These are phyloP conservation scores for Liparis tanakae DNA, from an alignment of 2,797 vertebrate species.

Conservation along the genomic window DNA sequence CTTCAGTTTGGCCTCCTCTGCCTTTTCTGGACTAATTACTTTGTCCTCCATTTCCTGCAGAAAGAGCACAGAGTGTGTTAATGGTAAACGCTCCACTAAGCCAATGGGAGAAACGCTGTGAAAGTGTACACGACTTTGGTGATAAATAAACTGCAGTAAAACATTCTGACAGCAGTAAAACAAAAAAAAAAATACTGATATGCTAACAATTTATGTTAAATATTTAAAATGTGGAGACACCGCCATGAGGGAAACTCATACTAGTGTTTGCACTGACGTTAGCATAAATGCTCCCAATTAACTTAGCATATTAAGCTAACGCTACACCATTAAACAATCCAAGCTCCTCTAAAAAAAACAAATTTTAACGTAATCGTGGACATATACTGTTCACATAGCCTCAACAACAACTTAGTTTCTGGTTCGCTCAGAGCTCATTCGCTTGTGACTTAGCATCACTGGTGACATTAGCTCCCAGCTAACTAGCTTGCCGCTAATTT, in stretches of 20 bases:
- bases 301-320: slow-evolving; percentile 9
- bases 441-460: slow-evolving; percentile 26
- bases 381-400: accelerated
- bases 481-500: slow-evolving; percentile 52
- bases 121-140: not conserved
- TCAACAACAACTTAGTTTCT: not conserved
- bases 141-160: not conserved
- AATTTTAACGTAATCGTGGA: accelerated
- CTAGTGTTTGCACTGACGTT: slow-evolving; percentile 25
- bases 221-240: not conserved
- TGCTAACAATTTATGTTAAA: not conserved
- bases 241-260: slow-evolving; percentile 40
- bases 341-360: too few species aligned
- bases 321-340: too few species aligned
- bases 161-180: not conserved
- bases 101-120: not conserved
- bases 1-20: slow-evolving; percentile 97
- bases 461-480: slow-evolving; percentile 28
- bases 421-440: not conserved
- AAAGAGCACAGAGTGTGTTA: not conserved
- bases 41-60: slow-evolving; percentile 96
- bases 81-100: not conserved
- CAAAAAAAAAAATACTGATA: not conserved
- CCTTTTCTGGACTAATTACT: slow-evolving; percentile 95
- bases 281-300: slow-evolving; percentile 28